A percentile compares a stretch with the other conserved stretches of the same genome.
Evolutionary conservation across 2,113 vertebrate genomes (phyloP).

Genomic region (Haplochromis vanheusdeni): DNA sequence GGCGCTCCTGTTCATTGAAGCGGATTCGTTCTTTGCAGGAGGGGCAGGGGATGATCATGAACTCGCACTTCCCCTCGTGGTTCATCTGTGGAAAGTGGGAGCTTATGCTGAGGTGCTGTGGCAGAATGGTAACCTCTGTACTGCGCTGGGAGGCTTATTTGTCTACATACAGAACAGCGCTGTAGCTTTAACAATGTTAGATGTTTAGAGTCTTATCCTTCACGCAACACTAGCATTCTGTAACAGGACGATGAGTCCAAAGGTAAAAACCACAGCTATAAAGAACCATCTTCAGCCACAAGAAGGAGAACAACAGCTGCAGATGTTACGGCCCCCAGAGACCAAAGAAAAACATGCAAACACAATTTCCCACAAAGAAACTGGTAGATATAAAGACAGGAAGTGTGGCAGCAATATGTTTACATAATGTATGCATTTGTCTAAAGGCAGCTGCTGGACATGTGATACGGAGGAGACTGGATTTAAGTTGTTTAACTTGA

Average conservation of each 20-base stretch:
- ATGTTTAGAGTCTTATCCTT: background rate
- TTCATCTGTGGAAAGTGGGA: slow-evolving; percentile 41
- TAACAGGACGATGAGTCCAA: background rate
- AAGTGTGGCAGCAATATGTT: background rate
- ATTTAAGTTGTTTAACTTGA: background rate
- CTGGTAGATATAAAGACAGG: background rate
- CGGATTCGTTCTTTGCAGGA: slow-evolving; percentile 73
- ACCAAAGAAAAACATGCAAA: background rate
- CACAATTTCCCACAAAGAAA: background rate
- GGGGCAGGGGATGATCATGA: slow-evolving; percentile 71
- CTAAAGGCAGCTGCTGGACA: background rate
- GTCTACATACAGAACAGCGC: background rate
- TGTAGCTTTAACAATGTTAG: background rate
- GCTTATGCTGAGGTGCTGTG: background rate
- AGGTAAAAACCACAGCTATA: background rate
- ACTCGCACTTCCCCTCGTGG: slow-evolving; percentile 76
- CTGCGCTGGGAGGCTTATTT: background rate
- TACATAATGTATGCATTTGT: background rate
- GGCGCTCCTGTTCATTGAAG: slow-evolving; percentile 76
- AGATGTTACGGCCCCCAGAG: background rate
- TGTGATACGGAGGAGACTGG: background rate
- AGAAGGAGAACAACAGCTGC: background rate
- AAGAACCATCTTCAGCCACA: background rate
- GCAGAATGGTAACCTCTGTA: background rate
- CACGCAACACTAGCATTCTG: background rate